Evolutionary conservation across 2,888 invertebrate species (phyloP), one percentile per base, ranked within the genome.

Genomic region (Mesorhabditis belari): DNA sequence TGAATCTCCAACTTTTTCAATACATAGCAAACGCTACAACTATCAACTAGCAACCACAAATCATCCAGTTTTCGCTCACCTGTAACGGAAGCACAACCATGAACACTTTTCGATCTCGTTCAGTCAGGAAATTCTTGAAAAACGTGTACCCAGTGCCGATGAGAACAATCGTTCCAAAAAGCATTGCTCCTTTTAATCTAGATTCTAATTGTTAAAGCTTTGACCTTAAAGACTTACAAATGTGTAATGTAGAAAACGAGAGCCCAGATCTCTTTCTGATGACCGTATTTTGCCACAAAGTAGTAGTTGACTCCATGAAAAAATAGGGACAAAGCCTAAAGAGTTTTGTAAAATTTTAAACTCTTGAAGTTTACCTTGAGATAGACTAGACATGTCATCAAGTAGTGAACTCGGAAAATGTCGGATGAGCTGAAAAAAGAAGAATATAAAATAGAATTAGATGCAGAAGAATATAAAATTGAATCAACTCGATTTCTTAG

Each of bases 61-160:
- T n/a, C n/a, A n/a, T n/a, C n/a, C n/a, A n/a, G n/a, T n/a, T n/a
- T 25, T 23, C 5, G 65, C 76, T 78, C 77, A 91, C 92, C 87
- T 98, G 96, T 52, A 98, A 84, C 0, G 96, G 95, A 80, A 98
- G 92, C 49, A 95, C 91, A 71, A 95, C 89, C 89, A 96, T 91
- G 82, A 98, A 96, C 21, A 98, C 87, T 81, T 92, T 92, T 83
- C 96, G 94, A 81, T 98, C 96, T 69, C 92, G 88, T 74, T 94
- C 93, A 0, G 93, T 90, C 25, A 98, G 85, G 70, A 98, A 91
- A 82, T 95, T 92, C 81, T 96, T 96, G 75, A 98, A 92, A 81
- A 96, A 98, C 49, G 94, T 93, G 92, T 95, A 98, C 0, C 98
- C 98, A 5, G 96, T 94, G 54, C 96, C 96, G 71, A 98, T 91